Base-by-base conservation (phyloP, 2,888 invertebrate genomes). In the Aphidoletes aphidimyza region DNA sequence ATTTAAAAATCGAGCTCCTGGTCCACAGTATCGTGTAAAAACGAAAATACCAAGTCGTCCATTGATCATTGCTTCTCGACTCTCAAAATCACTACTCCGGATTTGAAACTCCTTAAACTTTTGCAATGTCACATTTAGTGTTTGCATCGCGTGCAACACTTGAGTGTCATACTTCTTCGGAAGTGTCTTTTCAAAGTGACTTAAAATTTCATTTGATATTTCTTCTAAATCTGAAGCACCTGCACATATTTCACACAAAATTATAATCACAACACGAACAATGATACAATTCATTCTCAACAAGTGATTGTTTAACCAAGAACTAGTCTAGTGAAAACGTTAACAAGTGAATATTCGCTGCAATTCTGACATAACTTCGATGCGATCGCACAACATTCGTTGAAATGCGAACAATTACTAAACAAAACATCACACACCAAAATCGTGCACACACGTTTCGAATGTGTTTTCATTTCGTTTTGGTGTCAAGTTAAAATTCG, bases 1-100 rank as follows among this genome's bases (percentile, higher is more conserved):
- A 26, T 83, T 42, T 1, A 42, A 45, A 11, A 83, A 2, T 17
- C 83, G 1, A 14, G 83, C 39, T 8, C 83, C 83, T 14, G 83
- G 83, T 22, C 83, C 83, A 83, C 83, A 83, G 26, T 39, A 83
- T 45, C 83, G 22, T 11, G 83, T 83, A 37, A 83, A 83, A 0
- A 83, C 5, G 11, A 83, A 83, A 14, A 83, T 11, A 42, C 83
- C 83, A 45, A 83, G 22, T 3, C 83, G 42, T 11, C 45, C n/a
- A 14, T 83, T 83, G n/a, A 45, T 83, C 45, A 26, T 42, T 1
- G 26, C 42, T 17, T 42, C 42, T 11, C 26, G 26, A 14, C 30
- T 42, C 8, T 26, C 42, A 14, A 83, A 8, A 42, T 26, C 6
- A n/a, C 6, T n/a, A 17, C 22, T 17, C 5, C 37, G 22, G 0